phyloP scores from a whole-genome alignment of 1,140 invertebrate genomes.

The Dinoponera quadriceps region DNA sequence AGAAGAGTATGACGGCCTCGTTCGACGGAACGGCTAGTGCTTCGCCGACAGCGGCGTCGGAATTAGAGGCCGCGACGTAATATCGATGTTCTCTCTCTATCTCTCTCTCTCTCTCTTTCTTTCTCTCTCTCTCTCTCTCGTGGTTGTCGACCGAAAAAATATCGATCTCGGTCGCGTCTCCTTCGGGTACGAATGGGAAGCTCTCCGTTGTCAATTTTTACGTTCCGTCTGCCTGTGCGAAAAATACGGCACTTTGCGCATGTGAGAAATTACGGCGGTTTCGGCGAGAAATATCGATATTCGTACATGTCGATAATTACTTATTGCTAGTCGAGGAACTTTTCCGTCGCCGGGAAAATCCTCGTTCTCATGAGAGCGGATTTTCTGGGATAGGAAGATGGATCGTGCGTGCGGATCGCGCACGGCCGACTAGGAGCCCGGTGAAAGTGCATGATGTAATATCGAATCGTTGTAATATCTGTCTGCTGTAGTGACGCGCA shows the following conservation, averaged over 20 bases:
- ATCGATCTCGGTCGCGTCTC: slow-evolving; percentile 9
- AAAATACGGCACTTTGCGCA: slow-evolving; percentile 5
- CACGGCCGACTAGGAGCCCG: slow-evolving; percentile 5
- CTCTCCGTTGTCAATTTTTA: not conserved
- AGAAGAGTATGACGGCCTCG: slow-evolving; percentile 68
- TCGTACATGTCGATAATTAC: not conserved
- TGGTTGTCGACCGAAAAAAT: slow-evolving; percentile 14
- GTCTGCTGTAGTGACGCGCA: not conserved
- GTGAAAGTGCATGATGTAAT: slow-evolving; percentile 46
- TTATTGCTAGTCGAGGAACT: not conserved
- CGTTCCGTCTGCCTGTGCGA: not conserved
- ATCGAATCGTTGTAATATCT: slow-evolving; percentile 40
- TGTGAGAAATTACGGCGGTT: not conserved
- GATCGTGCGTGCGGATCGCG: slow-evolving; percentile 1
- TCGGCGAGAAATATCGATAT: slow-evolving; percentile 32
- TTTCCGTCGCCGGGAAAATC: not conserved
- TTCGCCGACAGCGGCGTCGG: slow-evolving; percentile 12
- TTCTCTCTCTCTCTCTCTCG: no score
- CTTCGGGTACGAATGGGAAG: not conserved
- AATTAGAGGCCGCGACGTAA: slow-evolving; percentile 37
- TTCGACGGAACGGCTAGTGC: slow-evolving; percentile 36
- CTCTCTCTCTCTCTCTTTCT: no score
- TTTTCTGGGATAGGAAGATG: slow-evolving; percentile 40
- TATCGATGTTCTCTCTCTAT: slow-evolving; percentile 49
- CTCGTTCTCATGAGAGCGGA: slow-evolving; percentile 34